Conservation (phyloP, 2,888 invertebrate species). For the Xestia ashworthii region DNA sequence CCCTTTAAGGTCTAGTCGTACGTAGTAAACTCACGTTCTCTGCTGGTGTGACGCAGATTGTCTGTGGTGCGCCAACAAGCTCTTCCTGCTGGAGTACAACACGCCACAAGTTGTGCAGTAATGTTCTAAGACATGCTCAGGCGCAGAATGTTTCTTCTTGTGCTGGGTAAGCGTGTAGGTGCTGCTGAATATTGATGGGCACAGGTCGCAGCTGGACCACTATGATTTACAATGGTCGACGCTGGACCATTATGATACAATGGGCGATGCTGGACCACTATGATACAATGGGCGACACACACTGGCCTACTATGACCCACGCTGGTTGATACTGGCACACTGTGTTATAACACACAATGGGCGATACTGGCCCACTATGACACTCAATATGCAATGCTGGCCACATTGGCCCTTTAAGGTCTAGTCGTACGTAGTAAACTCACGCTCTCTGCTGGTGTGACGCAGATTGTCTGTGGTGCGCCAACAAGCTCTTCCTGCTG, state of each 20-base stretch:
- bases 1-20: too few species aligned
- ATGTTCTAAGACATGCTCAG: slow-evolving; percentile 28
- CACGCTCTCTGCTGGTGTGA: slow-evolving; percentile 78
- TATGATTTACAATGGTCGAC: too few species aligned
- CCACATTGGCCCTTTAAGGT: too few species aligned
- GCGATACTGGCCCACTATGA: neutral
- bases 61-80: slow-evolving; percentile 76
- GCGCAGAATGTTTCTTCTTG: slow-evolving; percentile 70
- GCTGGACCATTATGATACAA: too few species aligned
- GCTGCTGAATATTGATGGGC: slow-evolving; percentile 75
- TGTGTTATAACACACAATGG: neutral
- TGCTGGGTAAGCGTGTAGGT: slow-evolving; percentile 82
- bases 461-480: slow-evolving; percentile 74
- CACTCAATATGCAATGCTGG: neutral
- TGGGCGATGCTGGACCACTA: too few species aligned
- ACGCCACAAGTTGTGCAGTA: slow-evolving; percentile 72
- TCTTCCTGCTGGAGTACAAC: slow-evolving; percentile 72
- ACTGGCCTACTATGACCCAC: too few species aligned
- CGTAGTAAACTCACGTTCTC: slow-evolving; percentile 75
- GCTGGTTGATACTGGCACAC: too few species aligned
- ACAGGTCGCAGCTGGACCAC: slow-evolving; percentile 77
- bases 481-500: slow-evolving; percentile 75
- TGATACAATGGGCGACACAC: too few species aligned
- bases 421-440: slow-evolving; percentile 56
- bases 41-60: slow-evolving; percentile 76